These are phyloP conservation scores for Epiperipatus broadwayi DNA, from an alignment of 2,888 invertebrate species.

Conservation along the genomic window DNA sequence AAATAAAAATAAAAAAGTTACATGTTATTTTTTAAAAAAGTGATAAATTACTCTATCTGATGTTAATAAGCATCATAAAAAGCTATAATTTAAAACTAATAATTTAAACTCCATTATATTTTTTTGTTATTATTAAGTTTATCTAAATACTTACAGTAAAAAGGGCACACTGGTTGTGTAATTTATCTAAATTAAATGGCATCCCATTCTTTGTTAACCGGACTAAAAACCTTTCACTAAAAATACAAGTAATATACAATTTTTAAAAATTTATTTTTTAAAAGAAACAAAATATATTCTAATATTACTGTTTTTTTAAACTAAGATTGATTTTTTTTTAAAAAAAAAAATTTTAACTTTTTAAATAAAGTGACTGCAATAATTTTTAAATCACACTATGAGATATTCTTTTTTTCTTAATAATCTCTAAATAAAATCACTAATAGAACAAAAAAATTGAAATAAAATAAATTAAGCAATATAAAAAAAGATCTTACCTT, in stretches of 20 bases:
- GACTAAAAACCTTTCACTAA: constrained; percentile 65
- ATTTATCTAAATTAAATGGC: constrained; percentile 65
- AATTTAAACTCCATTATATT: not conserved
- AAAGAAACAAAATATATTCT: too few relatives aligned
- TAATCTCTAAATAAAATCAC: not conserved
- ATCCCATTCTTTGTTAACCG: constrained; percentile 72
- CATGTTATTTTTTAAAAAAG: constrained; percentile 20
- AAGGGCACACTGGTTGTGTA: constrained; percentile 68
- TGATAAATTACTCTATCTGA: too few relatives aligned
- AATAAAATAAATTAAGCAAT: constrained; percentile 5
- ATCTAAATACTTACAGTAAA: constrained; percentile 46
- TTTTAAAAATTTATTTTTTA: too few relatives aligned
- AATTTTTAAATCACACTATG: not conserved
- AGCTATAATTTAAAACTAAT: not conserved
- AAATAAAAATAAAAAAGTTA: constrained; percentile 11
- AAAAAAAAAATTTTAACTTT: too few relatives aligned
- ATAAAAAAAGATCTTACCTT: constrained; percentile 29
- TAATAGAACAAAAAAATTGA: constrained; percentile 1
- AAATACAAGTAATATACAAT: constrained; percentile 19
- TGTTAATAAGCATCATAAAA: constrained; percentile 4
- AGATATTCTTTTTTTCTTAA: constrained; percentile 3
- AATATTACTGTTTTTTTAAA: too few relatives aligned
- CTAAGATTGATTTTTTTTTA: too few relatives aligned
- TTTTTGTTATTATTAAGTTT: not conserved
- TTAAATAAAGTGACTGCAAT: too few relatives aligned